Evolutionary conservation across 2,113 vertebrate species (phyloP).

Genomic region (Motacilla tschutschensis): DNA sequence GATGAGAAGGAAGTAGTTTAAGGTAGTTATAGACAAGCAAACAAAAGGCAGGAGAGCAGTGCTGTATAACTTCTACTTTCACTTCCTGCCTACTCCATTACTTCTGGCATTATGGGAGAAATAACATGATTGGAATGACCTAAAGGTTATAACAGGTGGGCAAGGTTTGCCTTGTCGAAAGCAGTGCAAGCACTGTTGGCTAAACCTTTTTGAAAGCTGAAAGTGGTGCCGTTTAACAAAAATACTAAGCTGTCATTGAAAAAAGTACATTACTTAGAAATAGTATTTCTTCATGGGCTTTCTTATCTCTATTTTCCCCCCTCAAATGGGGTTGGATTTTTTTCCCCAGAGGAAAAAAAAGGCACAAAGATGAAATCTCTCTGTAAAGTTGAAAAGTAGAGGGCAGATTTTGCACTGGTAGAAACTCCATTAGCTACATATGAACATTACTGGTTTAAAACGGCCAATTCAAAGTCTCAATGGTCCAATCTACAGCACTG

Average conservation of each 20-base stretch:
- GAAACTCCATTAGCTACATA: neutral
- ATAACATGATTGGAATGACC: conserved; percentile 79
- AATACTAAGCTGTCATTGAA: conserved; percentile 67
- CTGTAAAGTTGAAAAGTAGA: conserved; percentile 20
- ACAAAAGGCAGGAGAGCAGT: conserved; percentile 75
- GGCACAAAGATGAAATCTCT: conserved; percentile 5
- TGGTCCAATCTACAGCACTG: neutral
- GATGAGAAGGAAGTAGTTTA: conserved; percentile 81
- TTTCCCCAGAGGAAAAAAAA: neutral
- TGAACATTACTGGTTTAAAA: neutral
- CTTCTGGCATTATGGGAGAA: conserved; percentile 73
- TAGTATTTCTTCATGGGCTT: conserved; percentile 21
- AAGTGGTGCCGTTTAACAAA: conserved; percentile 72
- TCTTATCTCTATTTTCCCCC: conserved; percentile 38
- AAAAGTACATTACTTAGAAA: conserved; percentile 58
- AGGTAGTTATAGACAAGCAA: conserved; percentile 78
- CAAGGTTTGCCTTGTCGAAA: conserved; percentile 70
- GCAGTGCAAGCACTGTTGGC: conserved; percentile 63
- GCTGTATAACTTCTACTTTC: conserved; percentile 75
- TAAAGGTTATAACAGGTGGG: conserved; percentile 70
- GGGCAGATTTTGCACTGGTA: neutral
- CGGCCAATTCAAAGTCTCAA: neutral
- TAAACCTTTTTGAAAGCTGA: conserved; percentile 73
- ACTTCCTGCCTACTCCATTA: conserved; percentile 81
- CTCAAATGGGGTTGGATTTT: conserved; percentile 9